These are phyloP conservation scores for Eilema depressum DNA, from an alignment of 2,888 invertebrate species.

Conservation along the genomic window DNA sequence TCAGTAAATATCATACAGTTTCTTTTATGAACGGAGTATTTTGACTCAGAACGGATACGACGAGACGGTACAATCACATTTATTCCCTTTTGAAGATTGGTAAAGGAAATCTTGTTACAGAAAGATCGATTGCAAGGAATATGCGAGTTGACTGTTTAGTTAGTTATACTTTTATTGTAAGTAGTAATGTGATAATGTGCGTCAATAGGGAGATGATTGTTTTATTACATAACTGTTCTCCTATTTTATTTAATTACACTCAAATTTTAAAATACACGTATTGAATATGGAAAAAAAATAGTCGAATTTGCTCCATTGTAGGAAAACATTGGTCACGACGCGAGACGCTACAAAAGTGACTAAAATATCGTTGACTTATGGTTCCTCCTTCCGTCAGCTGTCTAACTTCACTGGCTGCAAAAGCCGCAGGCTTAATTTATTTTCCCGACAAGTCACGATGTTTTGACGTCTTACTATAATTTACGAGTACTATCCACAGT, in stretches of 20 bases:
- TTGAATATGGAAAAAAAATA: too few relatives aligned
- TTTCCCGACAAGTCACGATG: background rate
- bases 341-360: background rate
- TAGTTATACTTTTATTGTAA: background rate
- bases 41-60: background rate
- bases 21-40: background rate
- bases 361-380: background rate
- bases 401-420: background rate
- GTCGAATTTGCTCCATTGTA: background rate
- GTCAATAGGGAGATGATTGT: too few relatives aligned
- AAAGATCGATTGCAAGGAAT: background rate
- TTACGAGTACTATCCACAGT: background rate
- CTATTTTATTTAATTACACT: too few relatives aligned
- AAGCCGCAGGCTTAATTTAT: background rate
- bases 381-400: background rate
- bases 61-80: background rate
- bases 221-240: too few relatives aligned
- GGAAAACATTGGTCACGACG: background rate
- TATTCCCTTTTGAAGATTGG: background rate
- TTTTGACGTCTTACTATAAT: conserved; percentile 1
- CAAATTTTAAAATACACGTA: too few relatives aligned
- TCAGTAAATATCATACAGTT: background rate
- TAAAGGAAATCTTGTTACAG: background rate
- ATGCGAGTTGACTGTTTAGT: background rate
- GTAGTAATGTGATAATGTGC: too few relatives aligned